Base-by-base conservation (phyloP, 92 coral and sea anemone species). In the Scolanthus callimorphus region DNA sequence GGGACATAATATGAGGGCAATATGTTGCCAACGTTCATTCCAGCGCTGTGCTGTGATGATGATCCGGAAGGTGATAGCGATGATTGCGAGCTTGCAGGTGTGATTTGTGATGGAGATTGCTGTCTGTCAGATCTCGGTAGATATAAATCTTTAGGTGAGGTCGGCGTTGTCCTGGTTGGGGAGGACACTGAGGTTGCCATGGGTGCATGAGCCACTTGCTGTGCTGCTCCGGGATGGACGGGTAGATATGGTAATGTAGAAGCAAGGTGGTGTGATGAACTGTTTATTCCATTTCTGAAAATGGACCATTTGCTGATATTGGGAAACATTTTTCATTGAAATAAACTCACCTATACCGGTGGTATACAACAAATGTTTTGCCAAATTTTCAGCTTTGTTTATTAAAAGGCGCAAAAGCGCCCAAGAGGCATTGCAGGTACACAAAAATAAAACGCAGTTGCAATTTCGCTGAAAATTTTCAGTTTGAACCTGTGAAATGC, bases 81-180 rank as follows among this genome's bases (percentile, higher is more conserved):
- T 1, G 81, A 80, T 58, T 80, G 86, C 0, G 87, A 81, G 41
- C 81, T 80, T 1, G 81, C 66, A 13, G 57, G 73, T 55, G 86
- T 63, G 0, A 75, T 64, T 17, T 27, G 57, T 10, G 43, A 17
- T 4, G 82, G 74, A 29, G 59, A 69, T 53, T 51, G 20, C 60
- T 60, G 28, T 66, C 67, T 53, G 60, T 55, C 23, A 1, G 52
- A 46, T 46, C 6, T 11, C 11, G 52, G 19, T 46, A 20, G 17
- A 46, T 46, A 46, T 6, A 46, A 63, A 11, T 56, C 44, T 49
- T 52, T 39, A 26, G 75, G 75, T 41, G 75, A 27, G 65, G 75
- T 55, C 20, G 75, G 75, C 21, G 75, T 29, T 45, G 75, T 8
- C 1, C 46, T 68, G 31, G 28, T 68, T 57, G 63, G 48, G 41